phyloP scores from a whole-genome alignment of 1,140 invertebrate genomes.

The Drosophila arizonae region DNA sequence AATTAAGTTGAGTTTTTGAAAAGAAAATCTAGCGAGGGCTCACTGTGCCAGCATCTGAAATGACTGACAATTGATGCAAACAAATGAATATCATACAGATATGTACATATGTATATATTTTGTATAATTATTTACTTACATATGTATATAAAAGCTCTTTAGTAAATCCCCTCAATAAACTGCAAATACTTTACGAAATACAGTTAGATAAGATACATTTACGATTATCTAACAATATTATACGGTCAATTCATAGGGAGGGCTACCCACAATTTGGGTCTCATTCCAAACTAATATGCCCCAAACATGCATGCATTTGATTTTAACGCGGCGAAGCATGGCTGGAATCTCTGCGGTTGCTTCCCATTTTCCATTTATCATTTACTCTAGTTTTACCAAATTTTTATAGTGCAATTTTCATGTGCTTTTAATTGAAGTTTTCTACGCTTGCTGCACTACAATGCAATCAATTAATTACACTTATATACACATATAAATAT shows the following conservation, averaged over 20 bases:
- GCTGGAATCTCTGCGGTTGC: constrained; percentile 16
- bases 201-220: not conserved
- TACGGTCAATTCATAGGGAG: not conserved
- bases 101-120: not conserved
- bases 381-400: constrained; percentile 28
- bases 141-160: not conserved
- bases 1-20: constrained; percentile 27
- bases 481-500: not conserved
- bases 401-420: constrained; percentile 25
- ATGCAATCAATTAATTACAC: constrained; percentile 23
- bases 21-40: no score
- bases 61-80: not conserved
- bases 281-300: not conserved
- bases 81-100: no score
- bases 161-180: not conserved
- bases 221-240: constrained; percentile 6
- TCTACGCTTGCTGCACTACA: constrained; percentile 23
- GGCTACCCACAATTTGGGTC: constrained; percentile 1
- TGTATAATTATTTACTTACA: no score
- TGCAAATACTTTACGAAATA: not conserved
- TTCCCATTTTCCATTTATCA: constrained; percentile 36
- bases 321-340: constrained; percentile 14
- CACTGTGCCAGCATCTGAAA: constrained; percentile 17
- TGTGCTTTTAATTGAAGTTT: constrained; percentile 40
- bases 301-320: constrained; percentile 7